Conservation (phyloP, 2,797 vertebrate genomes). For the Psittacula derbiana region DNA sequence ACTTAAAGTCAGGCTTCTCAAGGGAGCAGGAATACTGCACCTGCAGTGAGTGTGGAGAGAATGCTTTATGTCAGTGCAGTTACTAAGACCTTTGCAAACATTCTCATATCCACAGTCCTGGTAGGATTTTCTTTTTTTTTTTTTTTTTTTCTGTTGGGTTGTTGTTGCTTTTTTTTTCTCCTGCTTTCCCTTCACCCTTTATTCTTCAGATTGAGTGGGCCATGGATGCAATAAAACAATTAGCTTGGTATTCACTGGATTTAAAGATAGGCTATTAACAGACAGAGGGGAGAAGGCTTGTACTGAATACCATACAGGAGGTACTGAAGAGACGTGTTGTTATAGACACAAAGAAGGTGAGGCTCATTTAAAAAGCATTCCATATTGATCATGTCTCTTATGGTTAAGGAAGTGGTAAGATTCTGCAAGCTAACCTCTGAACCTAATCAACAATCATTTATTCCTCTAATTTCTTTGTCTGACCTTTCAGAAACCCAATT, state of each 20-base stretch:
- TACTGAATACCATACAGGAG: not conserved
- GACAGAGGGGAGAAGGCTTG: not conserved
- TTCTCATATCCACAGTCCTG: not conserved
- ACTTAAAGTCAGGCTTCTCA: conserved; percentile 25
- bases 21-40: conserved; percentile 41
- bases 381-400: not conserved
- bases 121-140: not conserved
- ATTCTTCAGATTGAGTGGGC: not conserved
- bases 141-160: not conserved
- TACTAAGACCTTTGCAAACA: conserved; percentile 31
- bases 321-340: not conserved
- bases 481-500: not conserved
- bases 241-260: not conserved
- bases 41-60: conserved; percentile 56
- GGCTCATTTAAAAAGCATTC: not conserved
- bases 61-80: conserved; percentile 59
- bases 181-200: not conserved
- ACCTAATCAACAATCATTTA: not conserved
- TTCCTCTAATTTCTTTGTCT: not conserved
- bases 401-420: not conserved
- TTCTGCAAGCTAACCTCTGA: not conserved
- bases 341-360: not conserved
- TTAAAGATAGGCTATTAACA: not conserved
- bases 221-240: not conserved
- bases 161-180: not conserved